These are phyloP conservation scores for Hyphantria cunea DNA, from an alignment of 1,140 invertebrate genomes.

Conservation along the genomic window DNA sequence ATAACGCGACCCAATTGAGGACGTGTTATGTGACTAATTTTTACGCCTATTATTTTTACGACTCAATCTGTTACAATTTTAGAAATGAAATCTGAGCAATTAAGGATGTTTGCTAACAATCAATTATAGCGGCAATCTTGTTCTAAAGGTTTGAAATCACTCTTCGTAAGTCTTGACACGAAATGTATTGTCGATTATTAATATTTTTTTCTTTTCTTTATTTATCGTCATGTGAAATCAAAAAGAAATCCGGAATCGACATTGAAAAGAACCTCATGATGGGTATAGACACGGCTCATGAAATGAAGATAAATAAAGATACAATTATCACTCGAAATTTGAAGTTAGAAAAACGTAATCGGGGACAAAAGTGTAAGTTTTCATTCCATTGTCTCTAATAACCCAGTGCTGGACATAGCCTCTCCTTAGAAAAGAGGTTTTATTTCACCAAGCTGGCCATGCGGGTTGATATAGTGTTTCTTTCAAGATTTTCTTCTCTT, in stretches of 20 bases:
- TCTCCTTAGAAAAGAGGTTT: too few relatives aligned
- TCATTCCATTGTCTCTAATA: not conserved
- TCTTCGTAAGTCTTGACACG: not conserved
- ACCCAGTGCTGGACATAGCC: too few relatives aligned
- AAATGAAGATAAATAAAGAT: slow-evolving; percentile 54
- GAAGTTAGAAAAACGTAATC: slow-evolving; percentile 43
- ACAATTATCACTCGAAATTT: slow-evolving; percentile 57
- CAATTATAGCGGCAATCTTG: not conserved
- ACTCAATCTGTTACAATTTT: not conserved
- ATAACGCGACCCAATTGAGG: too few relatives aligned
- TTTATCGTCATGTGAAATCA: not conserved
- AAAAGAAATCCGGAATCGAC: not conserved
- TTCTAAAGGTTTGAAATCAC: not conserved
- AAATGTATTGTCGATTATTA: not conserved
- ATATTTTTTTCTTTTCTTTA: slow-evolving; percentile 3
- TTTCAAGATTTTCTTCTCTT: too few relatives aligned
- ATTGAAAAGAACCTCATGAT: slow-evolving; percentile 36
- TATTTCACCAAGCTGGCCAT: too few relatives aligned
- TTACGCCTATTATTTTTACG: too few relatives aligned
- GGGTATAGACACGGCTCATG: slow-evolving; percentile 48
- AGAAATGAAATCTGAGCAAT: not conserved
- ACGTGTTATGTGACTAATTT: too few relatives aligned
- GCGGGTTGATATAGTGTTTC: too few relatives aligned
- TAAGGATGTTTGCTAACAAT: not conserved
- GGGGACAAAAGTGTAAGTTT: slow-evolving; percentile 38